A percentile compares a stretch with the other conserved stretches of the same genome.
Evolutionary conservation across 2,113 vertebrate species (phyloP).

Genomic region (Tretioscincus oriximinensis): DNA sequence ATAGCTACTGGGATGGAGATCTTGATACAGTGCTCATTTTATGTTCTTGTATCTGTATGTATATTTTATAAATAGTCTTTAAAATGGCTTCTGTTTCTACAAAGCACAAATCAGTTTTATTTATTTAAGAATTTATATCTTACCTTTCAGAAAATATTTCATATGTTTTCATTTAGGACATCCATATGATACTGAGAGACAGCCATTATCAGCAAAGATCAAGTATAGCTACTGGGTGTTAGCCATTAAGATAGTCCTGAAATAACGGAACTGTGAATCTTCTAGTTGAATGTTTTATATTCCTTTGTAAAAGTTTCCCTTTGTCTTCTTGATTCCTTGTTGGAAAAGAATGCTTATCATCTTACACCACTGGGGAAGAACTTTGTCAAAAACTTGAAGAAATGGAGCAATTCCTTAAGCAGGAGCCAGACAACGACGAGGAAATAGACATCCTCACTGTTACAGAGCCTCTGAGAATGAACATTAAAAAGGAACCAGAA

Average conservation of each 20-base stretch:
- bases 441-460: conserved; percentile 87
- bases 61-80: neutral
- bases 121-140: neutral
- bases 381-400: conserved; percentile 88
- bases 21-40: neutral
- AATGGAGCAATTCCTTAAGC: conserved; percentile 89
- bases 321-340: conserved; percentile 32
- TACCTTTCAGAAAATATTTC: too few species aligned
- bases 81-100: neutral
- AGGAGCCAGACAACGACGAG: conserved; percentile 86
- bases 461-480: conserved; percentile 76
- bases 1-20: too few species aligned
- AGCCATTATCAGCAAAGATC: neutral
- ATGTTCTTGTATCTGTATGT: neutral
- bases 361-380: conserved; percentile 82
- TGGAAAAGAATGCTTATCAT: conserved; percentile 84
- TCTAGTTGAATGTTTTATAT: conserved; percentile 36
- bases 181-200: neutral
- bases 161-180: neutral
- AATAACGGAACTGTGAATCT: conserved; percentile 25
- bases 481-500: conserved; percentile 91
- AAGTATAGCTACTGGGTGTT: conserved; percentile 7
- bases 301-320: conserved; percentile 51
- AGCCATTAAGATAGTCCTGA: conserved; percentile 21
- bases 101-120: neutral